Percentiles rank a stretch among this genome's conserved stretches.
These are phyloP conservation scores for Sesia bembeciformis DNA, from an alignment of 2,888 invertebrate species.

Conservation along the genomic window DNA sequence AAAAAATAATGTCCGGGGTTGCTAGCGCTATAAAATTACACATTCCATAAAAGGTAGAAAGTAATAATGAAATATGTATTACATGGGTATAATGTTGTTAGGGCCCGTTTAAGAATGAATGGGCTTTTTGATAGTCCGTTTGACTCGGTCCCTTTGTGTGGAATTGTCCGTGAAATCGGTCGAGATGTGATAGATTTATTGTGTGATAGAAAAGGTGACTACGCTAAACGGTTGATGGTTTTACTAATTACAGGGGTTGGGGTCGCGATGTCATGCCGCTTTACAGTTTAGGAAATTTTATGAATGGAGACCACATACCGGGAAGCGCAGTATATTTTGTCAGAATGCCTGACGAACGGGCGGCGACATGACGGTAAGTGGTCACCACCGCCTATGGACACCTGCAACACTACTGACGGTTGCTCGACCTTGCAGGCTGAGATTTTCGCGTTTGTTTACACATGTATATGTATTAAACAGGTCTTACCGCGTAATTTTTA, in stretches of 20 bases:
- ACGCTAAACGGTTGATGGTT: constrained; percentile 31
- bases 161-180: constrained; percentile 66
- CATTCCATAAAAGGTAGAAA: constrained; percentile 60
- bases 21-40: constrained; percentile 65
- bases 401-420: too few relatives aligned
- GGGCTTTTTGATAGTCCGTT: constrained; percentile 52
- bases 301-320: too few relatives aligned
- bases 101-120: constrained; percentile 55
- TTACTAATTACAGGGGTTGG: constrained; percentile 49
- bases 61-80: constrained; percentile 74
- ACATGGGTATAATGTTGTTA: constrained; percentile 73
- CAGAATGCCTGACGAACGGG: too few relatives aligned
- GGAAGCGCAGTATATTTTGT: too few relatives aligned
- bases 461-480: too few relatives aligned
- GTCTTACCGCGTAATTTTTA: too few relatives aligned
- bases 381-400: too few relatives aligned
- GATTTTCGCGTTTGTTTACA: too few relatives aligned
- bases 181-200: constrained; percentile 57
- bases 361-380: too few relatives aligned
- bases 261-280: neutral
- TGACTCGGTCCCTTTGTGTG: constrained; percentile 62
- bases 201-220: constrained; percentile 26
- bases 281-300: too few relatives aligned
- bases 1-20: constrained; percentile 50
- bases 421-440: too few relatives aligned